Percentiles rank a stretch among this genome's conserved stretches.
These are phyloP conservation scores for Ichneumon xanthorius DNA, from an alignment of 2,888 invertebrate species.

Conservation along the genomic window DNA sequence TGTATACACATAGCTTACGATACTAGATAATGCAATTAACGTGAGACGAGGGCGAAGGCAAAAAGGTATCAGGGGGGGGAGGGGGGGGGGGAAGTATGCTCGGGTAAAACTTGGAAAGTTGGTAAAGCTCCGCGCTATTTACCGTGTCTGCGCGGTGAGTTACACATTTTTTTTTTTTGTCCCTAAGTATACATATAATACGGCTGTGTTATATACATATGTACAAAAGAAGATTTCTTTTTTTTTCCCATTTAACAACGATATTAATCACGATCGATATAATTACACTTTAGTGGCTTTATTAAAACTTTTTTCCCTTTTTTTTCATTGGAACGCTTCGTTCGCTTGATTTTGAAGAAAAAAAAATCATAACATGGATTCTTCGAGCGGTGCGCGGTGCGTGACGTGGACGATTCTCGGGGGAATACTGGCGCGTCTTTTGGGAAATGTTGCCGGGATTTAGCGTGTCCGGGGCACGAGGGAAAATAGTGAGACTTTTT, in stretches of 20 bases:
- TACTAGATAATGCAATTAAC: conserved; percentile 67
- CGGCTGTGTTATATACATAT: conserved; percentile 79
- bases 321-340: conserved; percentile 43
- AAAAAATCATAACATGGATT: background rate
- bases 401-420: conserved; percentile 49
- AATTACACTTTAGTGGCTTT: conserved; percentile 70
- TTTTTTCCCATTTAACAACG: conserved; percentile 77
- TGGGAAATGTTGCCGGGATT: conserved; percentile 75
- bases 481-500: conserved; percentile 50
- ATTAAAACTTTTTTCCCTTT: conserved; percentile 31
- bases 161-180: conserved; percentile 69
- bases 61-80: conserved; percentile 39
- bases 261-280: conserved; percentile 77
- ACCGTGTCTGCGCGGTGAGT: conserved; percentile 72
- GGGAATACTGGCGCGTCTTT: conserved; percentile 60
- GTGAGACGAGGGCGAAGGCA: conserved; percentile 65
- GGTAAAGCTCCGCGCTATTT: conserved; percentile 66
- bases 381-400: conserved; percentile 43
- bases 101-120: conserved; percentile 62
- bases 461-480: conserved; percentile 81
- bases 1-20: conserved; percentile 75
- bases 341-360: conserved; percentile 23
- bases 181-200: conserved; percentile 73
- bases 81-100: conserved; percentile 49
- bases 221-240: conserved; percentile 76